Evolutionary conservation across 2,113 vertebrate genomes (phyloP).

Genomic region (Ia io): DNA sequence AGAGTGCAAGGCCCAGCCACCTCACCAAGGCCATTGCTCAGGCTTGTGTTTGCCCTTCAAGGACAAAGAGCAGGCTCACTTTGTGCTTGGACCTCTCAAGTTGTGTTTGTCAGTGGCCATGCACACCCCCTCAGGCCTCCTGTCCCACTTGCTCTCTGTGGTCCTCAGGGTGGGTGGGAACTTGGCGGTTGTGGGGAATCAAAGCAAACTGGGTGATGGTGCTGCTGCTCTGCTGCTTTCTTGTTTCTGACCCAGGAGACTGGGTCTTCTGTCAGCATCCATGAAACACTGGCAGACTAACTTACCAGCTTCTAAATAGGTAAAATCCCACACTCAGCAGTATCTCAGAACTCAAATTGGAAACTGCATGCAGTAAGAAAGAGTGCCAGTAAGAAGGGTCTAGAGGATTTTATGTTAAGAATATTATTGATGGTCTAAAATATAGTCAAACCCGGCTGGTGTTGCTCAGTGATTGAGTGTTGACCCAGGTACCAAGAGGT

Average conservation of each 20-base stretch:
- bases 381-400: fast-evolving
- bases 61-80: background rate
- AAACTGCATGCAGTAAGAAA: background rate
- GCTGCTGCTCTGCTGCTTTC: background rate
- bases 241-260: background rate
- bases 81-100: background rate
- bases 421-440: background rate
- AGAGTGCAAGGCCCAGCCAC: background rate
- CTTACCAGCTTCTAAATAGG: background rate
- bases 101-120: background rate
- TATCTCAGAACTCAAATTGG: background rate
- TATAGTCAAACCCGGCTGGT: background rate
- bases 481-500: too few relatives aligned
- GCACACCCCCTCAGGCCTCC: fast-evolving
- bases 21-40: background rate
- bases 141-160: fast-evolving
- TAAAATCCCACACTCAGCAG: background rate
- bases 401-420: background rate
- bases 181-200: fast-evolving
- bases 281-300: background rate
- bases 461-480: background rate
- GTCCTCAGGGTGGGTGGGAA: background rate
- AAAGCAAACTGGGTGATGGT: fast-evolving
- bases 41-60: background rate
- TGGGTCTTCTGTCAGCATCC: background rate